A percentile compares a stretch with the other conserved stretches of the same genome.
Evolutionary conservation across 2,888 invertebrate species (phyloP).

Genomic region (Meganola albula): DNA sequence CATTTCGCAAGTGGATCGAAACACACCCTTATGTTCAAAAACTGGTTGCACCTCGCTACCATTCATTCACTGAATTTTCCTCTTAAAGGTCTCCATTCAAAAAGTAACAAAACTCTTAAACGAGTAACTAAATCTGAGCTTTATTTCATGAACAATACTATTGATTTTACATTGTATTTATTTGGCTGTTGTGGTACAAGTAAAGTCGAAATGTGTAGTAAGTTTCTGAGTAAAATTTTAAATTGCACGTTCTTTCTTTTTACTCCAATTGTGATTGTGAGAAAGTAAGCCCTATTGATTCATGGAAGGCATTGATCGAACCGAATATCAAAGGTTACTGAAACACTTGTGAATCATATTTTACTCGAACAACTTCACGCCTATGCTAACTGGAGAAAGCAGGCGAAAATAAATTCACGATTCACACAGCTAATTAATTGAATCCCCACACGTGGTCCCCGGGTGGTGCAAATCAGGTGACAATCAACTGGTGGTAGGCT

Average conservation of each 20-base stretch:
- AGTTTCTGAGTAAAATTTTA: constrained; percentile 39
- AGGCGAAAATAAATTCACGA: too few species aligned
- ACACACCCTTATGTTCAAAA: constrained; percentile 39
- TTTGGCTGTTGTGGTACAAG: not conserved
- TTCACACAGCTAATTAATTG: too few species aligned
- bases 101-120: constrained; percentile 6
- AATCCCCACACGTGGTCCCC: too few species aligned
- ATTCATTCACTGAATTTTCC: constrained; percentile 32
- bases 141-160: not conserved
- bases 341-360: not conserved
- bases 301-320: constrained; percentile 16
- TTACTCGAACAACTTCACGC: too few species aligned
- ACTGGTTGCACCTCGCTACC: constrained; percentile 38
- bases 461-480: too few species aligned
- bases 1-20: constrained; percentile 59
- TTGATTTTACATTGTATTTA: constrained; percentile 2
- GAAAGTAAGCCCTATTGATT: constrained; percentile 36
- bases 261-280: constrained; percentile 38
- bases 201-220: constrained; percentile 24
- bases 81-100: constrained; percentile 15
- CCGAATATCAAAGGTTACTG: constrained; percentile 1
- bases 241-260: constrained; percentile 30
- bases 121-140: constrained; percentile 2
- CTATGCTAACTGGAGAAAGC: too few species aligned
- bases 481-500: too few species aligned